phyloP scores from a whole-genome alignment of 2,888 invertebrate genomes.

The Diaprepes abbreviatus region DNA sequence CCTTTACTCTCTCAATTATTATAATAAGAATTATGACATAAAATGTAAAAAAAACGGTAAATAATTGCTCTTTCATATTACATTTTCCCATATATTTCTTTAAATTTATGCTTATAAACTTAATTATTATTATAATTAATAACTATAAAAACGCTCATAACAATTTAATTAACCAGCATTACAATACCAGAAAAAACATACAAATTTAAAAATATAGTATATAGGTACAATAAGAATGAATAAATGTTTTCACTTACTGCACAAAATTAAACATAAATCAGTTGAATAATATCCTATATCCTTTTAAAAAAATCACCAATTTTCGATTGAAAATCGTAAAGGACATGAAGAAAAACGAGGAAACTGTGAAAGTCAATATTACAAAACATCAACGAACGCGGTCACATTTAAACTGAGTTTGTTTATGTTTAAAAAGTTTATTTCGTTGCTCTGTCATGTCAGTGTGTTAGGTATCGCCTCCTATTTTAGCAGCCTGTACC shows the following conservation, averaged over 20 bases:
- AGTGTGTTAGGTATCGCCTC: constrained; percentile 43
- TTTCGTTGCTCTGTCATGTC: constrained; percentile 45
- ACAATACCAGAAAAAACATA: no score
- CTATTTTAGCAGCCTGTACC: constrained; percentile 33
- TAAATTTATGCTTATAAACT: no score
- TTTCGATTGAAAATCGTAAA: not conserved
- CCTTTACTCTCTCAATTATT: no score
- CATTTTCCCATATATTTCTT: no score
- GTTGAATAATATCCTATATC: not conserved
- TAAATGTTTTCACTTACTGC: not conserved
- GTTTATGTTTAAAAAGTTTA: constrained; percentile 49
- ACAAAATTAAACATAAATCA: not conserved
- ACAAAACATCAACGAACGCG: constrained; percentile 43
- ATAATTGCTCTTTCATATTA: no score
- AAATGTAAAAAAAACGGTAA: no score
- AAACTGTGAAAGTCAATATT: constrained; percentile 23
- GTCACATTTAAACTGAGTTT: constrained; percentile 49
- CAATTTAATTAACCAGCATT: no score
- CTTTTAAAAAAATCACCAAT: not conserved
- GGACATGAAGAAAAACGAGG: constrained; percentile 5
- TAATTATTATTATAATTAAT: no score
- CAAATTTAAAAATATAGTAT: no score
- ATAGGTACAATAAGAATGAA: no score
- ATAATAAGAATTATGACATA: no score
- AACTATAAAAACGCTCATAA: no score